These are phyloP conservation scores for Myzus persicae DNA, from an alignment of 1,140 invertebrate species.

Conservation along the genomic window DNA sequence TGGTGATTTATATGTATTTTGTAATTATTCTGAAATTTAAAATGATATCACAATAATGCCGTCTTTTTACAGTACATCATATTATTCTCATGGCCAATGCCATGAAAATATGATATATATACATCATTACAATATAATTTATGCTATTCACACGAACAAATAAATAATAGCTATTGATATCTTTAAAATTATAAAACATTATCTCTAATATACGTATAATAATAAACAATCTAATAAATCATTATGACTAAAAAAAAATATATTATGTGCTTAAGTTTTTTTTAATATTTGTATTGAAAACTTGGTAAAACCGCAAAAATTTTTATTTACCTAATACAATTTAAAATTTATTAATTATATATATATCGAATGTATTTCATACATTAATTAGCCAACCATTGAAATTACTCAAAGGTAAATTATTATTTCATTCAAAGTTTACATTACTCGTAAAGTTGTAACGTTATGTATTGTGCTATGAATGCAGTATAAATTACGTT, in stretches of 20 bases:
- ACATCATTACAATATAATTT: background rate
- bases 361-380: too few species aligned
- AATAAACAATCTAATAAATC: background rate
- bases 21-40: background rate
- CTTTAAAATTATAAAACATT: background rate
- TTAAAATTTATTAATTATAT: too few species aligned
- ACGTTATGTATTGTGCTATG: background rate
- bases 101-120: background rate
- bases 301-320: background rate
- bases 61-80: background rate
- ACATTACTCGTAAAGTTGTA: background rate
- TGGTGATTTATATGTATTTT: background rate
- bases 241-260: background rate
- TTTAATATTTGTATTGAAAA: background rate
- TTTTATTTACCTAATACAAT: background rate
- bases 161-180: background rate
- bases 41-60: background rate
- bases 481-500: too few species aligned
- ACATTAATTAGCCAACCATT: too few species aligned
- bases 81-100: background rate
- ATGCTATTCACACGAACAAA: background rate
- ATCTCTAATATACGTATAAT: background rate
- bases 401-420: background rate
- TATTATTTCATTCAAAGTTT: background rate
- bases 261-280: background rate